Percentiles rank a stretch among this genome's conserved stretches.
Conservation (phyloP, 2,797 vertebrate genomes). For the Acomys russatus region DNA sequence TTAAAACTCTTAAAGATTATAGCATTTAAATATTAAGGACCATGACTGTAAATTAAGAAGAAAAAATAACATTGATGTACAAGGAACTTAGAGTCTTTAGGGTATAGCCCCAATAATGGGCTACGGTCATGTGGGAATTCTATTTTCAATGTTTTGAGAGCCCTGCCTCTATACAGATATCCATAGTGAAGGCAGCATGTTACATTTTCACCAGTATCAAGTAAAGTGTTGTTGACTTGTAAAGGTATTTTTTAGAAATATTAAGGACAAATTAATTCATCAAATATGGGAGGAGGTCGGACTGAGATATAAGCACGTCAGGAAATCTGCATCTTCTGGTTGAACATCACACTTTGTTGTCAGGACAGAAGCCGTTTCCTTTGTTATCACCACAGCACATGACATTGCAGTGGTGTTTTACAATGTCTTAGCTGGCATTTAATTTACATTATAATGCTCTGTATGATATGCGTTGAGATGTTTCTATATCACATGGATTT, state of each 20-base stretch:
- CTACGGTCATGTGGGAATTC: too few relatives aligned
- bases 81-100: too few relatives aligned
- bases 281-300: neutral
- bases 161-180: too few relatives aligned
- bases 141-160: too few relatives aligned
- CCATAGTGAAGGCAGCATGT: too few relatives aligned
- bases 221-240: too few relatives aligned
- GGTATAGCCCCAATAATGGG: too few relatives aligned
- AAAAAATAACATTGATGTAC: too few relatives aligned
- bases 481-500: neutral
- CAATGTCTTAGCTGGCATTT: slow-evolving; percentile 1
- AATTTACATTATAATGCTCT: neutral
- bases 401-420: neutral
- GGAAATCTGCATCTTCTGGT: neutral
- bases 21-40: neutral
- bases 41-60: neutral
- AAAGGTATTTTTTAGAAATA: neutral
- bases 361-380: neutral
- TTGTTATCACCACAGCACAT: neutral
- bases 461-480: neutral
- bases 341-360: neutral
- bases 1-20: neutral
- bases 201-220: too few relatives aligned
- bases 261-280: neutral
- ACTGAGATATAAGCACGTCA: neutral